These are phyloP conservation scores for Psilopogon haemacephalus DNA, from an alignment of 2,113 vertebrate genomes.

Conservation along the genomic window DNA sequence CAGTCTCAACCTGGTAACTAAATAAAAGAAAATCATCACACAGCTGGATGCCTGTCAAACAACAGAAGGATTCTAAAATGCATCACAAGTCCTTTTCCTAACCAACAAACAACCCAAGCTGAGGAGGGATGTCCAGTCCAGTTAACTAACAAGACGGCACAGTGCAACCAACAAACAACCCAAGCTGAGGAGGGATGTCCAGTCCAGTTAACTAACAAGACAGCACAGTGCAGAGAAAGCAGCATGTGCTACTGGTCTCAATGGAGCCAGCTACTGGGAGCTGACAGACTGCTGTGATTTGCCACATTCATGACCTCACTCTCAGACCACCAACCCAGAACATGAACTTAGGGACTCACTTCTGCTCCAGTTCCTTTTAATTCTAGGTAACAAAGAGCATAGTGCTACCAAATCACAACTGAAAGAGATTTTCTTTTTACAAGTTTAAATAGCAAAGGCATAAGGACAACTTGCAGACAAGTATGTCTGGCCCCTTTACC, in stretches of 20 bases:
- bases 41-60: neutral
- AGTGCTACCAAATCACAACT: neutral
- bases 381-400: neutral
- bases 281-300: neutral
- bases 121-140: neutral
- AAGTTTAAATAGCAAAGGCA: too few relatives aligned
- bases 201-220: neutral
- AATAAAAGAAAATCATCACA: neutral
- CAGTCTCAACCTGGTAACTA: neutral
- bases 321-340: neutral
- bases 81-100: neutral
- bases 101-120: neutral
- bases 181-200: neutral
- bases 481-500: too few relatives aligned
- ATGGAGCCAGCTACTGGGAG: neutral
- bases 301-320: neutral
- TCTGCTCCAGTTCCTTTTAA: neutral
- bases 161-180: neutral
- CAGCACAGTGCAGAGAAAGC: neutral
- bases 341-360: neutral
- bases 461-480: too few relatives aligned
- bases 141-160: neutral
- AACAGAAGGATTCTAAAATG: neutral
- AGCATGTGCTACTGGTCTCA: neutral
- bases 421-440: neutral